phyloP scores from a whole-genome alignment of 2,797 vertebrate genomes.

The Champsocephalus esox region DNA sequence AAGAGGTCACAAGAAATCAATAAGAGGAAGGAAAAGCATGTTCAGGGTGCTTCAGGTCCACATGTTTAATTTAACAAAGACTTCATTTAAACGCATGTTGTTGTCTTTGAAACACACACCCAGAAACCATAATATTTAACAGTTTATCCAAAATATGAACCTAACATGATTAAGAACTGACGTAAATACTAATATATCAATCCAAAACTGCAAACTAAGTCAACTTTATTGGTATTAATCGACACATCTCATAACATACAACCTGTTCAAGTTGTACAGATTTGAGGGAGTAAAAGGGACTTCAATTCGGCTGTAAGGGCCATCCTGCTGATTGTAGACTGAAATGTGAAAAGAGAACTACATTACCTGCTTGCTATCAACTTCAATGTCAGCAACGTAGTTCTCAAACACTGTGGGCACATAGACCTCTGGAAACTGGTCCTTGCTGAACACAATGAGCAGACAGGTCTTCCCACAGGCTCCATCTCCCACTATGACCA shows the following conservation, averaged over 20 bases:
- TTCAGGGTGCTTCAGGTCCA: background rate
- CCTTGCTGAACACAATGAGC: constrained; percentile 92
- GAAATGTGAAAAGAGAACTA: constrained; percentile 4
- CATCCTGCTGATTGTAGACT: background rate
- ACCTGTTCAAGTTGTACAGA: background rate
- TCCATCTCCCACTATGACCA: constrained; percentile 92
- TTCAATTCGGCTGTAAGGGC: background rate
- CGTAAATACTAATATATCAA: background rate
- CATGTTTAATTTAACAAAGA: background rate
- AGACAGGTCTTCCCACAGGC: constrained; percentile 93
- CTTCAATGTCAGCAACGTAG: constrained; percentile 91
- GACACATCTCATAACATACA: background rate
- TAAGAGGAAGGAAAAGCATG: background rate
- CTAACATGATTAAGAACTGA: background rate
- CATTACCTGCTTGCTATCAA: constrained; percentile 89
- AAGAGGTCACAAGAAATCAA: constrained; percentile 21
- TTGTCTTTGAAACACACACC: background rate
- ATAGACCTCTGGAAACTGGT: constrained; percentile 92
- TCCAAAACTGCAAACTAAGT: background rate
- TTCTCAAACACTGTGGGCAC: constrained; percentile 92
- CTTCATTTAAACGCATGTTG: background rate
- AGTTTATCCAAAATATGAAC: background rate
- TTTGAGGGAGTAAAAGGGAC: background rate
- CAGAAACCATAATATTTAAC: background rate
- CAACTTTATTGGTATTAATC: background rate